Conservation (phyloP, 2,113 vertebrate genomes). For the Cricetomys ansorgei region DNA sequence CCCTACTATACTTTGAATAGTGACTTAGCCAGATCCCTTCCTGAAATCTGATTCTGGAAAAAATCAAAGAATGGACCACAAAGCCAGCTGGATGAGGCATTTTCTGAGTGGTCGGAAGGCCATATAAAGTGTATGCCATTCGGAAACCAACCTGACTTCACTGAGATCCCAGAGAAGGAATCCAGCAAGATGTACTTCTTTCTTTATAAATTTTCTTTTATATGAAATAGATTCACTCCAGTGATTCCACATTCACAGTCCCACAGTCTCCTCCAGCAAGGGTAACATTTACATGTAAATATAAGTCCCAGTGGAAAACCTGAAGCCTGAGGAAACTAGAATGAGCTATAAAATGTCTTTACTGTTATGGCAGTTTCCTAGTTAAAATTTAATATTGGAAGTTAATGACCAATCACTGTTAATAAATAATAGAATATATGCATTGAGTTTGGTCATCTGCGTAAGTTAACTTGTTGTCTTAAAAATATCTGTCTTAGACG, state of each 20-base stretch:
- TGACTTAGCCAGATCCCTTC: not conserved
- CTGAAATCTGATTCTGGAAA: not conserved
- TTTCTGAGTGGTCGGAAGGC: not conserved
- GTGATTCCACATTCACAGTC: not conserved
- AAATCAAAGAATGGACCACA: not conserved
- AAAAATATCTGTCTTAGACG: not conserved
- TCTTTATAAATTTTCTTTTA: not conserved
- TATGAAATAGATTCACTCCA: not conserved
- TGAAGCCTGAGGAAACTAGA: not conserved
- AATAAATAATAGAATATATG: slow-evolving; percentile 35
- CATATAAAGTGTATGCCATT: not conserved
- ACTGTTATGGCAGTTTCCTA: not conserved
- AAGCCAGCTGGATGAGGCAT: not conserved
- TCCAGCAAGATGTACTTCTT: not conserved
- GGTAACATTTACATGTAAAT: not conserved
- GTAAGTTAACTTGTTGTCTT: not conserved
- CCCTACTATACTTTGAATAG: not conserved
- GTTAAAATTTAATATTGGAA: slow-evolving; percentile 49
- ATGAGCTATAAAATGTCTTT: not conserved
- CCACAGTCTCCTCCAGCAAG: not conserved
- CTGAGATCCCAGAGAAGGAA: not conserved
- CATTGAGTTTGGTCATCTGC: not conserved
- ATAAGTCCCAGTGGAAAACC: not conserved
- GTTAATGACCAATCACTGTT: slow-evolving; percentile 58
- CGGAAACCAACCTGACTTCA: not conserved